A percentile compares a stretch with the other conserved stretches of the same genome.
phyloP scores from a whole-genome alignment of 2,888 invertebrate genomes.

The Oligia latruncula region DNA sequence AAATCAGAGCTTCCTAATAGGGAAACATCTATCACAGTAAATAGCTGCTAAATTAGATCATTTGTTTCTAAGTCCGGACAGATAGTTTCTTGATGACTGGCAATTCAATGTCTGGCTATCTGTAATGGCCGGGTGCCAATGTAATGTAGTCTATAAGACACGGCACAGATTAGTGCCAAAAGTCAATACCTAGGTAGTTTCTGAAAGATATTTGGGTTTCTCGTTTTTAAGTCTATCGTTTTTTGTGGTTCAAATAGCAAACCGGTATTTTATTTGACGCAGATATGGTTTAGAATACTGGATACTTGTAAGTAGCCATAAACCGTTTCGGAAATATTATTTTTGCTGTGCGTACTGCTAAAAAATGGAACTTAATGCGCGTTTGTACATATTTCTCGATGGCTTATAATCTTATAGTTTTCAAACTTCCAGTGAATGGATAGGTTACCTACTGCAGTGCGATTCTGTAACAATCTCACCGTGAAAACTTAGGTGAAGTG shows the following conservation, averaged over 20 bases:
- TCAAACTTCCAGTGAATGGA: background rate
- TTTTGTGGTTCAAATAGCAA: background rate
- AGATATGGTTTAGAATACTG: background rate
- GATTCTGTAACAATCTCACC: too few species aligned
- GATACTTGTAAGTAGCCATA: conserved; percentile 3
- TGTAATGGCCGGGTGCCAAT: conserved; percentile 56
- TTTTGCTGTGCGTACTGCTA: background rate
- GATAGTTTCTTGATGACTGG: conserved; percentile 58
- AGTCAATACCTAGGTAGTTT: conserved; percentile 22
- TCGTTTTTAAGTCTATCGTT: background rate
- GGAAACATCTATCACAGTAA: conserved; percentile 27
- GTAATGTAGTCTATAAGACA: conserved; percentile 34
- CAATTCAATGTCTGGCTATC: conserved; percentile 51
- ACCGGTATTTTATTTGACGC: background rate
- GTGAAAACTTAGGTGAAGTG: too few species aligned
- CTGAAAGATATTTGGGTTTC: conserved; percentile 1
- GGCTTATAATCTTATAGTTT: background rate
- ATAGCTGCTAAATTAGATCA: conserved; percentile 42
- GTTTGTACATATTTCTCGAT: background rate
- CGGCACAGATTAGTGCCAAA: conserved; percentile 30
- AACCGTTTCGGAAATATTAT: background rate
- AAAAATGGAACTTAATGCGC: background rate
- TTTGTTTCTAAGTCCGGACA: conserved; percentile 38
- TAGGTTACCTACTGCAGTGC: background rate
- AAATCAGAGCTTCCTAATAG: conserved; percentile 21